Base-by-base conservation (phyloP, 2,797 vertebrate species). In the Neomorphus geoffroyi region DNA sequence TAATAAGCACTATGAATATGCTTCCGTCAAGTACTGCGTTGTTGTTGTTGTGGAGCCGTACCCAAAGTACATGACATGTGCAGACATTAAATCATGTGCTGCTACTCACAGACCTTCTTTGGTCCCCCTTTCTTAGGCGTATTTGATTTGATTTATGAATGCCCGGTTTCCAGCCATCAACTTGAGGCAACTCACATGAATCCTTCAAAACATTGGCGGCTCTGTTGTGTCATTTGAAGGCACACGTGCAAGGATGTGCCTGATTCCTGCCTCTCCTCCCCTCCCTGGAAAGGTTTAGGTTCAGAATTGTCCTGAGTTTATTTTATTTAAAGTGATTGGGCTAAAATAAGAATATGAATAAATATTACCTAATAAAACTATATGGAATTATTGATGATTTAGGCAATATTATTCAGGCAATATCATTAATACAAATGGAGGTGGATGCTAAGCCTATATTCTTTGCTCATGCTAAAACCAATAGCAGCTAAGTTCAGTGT, bases 41-140 rank as follows among this genome's bases (percentile, higher is more conserved):
- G 11, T 50, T 32, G 11, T 50, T 10, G 8, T 45, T 80, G 19
- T 22, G 35, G 33, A 46, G 54, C 67, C 43, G 3, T 26, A 56
- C 35, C 21, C 3, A 32, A 18, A 4, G 26, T 16, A 24, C 14
- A 27, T 5, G 33, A 32, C 48, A 67, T 0, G 1, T 16, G 13
- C 21, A 80, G 41, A 19, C 33, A 62, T 57, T 48, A 54, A 61
- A 57, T 27, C 19, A 81, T 41, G 46, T 26, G 35, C 66, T 92
- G 69, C 71, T 85, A 30, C 56, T 70, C 65, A 57, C 8, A 23
- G 23, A 33, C 32, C 6, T 69, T 61, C 65, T 51, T 69, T 54
- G 32, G 33, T 32, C 37, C 18, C 64, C 15, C 18, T 57, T 86
- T 61, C 26, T 39, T 50, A 35, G 60, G 11, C n/a, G 60, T 21